Base-by-base conservation (phyloP, 2,797 vertebrate genomes). In the Pangasius macronema region DNA sequence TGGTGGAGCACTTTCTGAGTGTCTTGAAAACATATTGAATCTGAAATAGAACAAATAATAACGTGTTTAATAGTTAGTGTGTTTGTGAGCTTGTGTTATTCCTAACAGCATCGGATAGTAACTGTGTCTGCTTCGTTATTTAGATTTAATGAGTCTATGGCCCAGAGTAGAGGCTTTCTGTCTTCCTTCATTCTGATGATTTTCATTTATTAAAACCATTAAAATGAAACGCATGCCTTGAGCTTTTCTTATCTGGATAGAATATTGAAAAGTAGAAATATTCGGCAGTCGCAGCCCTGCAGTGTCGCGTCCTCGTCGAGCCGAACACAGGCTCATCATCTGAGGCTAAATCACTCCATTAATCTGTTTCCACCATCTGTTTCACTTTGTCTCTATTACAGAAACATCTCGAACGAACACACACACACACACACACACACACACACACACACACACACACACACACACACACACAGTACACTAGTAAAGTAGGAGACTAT, bases 301-400 rank as follows among this genome's bases (percentile, higher is more conserved):
- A 75, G 83, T 11, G 72, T 49, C 16, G 76, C 22, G 53, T 86
- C 30, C n/a, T 27, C 46, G 7, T 57, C 57, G 30, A 51, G 46
- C 30, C 9, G 51, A 81, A 86, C 75, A 30, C 14, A 30, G 51
- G 65, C 51, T 82, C 67, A 67, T 86, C 79, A 73, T 82, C 49
- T 49, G 53, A 82, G 27, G n/a, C 13, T 57, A 57, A 82, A 86
- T 72, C 65, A 11, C 33, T 22, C 53, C 77, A 59, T 59, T 33
- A 86, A 81, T 53, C 63, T 86, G 84, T 79, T 57, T 42, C 59
- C 75, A 57, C 59, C 86, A 59, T 68, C 65, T 79, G 70, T 39
- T 57, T 57, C 57, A 42, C 59, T 76, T 57, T 39, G 63, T 81
- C 83, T 85, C 76, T 85, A 53, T 85, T 88, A 88, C 65, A n/a